Evolutionary conservation across 2,797 vertebrate genomes (phyloP).

Genomic region (Gallinago stenura): DNA sequence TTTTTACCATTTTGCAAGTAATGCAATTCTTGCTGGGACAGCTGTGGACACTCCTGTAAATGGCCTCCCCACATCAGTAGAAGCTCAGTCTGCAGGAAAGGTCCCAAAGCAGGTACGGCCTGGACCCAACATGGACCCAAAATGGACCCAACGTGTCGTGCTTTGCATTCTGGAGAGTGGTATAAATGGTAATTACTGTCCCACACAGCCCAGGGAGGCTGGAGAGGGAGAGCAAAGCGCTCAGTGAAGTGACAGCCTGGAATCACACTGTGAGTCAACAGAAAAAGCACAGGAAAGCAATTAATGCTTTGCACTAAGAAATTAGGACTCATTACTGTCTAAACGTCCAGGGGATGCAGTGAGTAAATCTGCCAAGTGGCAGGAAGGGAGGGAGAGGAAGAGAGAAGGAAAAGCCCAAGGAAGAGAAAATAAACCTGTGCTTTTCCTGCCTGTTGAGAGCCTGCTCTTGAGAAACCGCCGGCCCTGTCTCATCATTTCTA

Average conservation of each 20-base stretch:
- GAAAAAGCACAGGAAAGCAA: background rate
- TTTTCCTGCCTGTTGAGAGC: background rate
- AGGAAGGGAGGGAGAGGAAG: background rate
- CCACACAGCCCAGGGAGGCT: background rate
- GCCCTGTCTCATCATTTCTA: background rate
- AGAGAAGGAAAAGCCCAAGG: background rate
- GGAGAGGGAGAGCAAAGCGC: background rate
- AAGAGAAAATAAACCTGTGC: background rate
- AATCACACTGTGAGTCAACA: background rate
- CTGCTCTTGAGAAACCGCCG: background rate
- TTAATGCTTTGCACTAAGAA: background rate
- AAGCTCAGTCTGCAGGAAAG: background rate
- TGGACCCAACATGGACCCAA: rapidly evolving
- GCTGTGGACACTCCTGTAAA: background rate
- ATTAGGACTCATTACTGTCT: background rate
- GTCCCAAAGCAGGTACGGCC: rapidly evolving
- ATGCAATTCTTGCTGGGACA: background rate
- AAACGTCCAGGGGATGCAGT: background rate
- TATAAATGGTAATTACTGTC: background rate
- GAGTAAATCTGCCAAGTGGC: background rate
- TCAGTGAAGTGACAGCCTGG: background rate
- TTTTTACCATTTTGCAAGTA: background rate
- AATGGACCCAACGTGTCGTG: rapidly evolving
- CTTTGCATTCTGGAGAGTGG: background rate
- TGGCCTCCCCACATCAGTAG: rapidly evolving